These are phyloP conservation scores for Parochlus steinenii DNA, from an alignment of 2,888 invertebrate genomes.

Conservation along the genomic window DNA sequence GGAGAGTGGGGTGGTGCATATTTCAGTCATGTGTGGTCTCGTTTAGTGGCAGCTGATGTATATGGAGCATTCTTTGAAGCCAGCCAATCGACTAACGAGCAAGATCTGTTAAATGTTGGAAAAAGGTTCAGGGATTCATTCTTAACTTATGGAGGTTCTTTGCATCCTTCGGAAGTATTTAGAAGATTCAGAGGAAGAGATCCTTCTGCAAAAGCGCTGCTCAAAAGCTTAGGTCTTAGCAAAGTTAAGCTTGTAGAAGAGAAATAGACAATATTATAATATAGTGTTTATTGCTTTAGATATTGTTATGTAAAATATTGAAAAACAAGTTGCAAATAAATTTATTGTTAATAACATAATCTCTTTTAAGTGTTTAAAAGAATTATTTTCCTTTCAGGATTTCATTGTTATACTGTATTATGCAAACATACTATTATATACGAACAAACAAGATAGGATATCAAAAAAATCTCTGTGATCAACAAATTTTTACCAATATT, in stretches of 20 bases:
- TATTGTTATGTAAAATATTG: no score
- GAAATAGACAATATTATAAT: no score
- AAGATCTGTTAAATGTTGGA: slow-evolving; percentile 40
- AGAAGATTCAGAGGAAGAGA: slow-evolving; percentile 82
- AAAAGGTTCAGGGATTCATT: slow-evolving; percentile 66
- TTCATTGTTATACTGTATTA: no score
- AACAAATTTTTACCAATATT: no score
- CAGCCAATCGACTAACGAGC: slow-evolving; percentile 35
- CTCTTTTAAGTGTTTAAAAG: no score
- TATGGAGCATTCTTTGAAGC: slow-evolving; percentile 61
- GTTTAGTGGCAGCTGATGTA: slow-evolving; percentile 79
- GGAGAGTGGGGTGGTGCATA: slow-evolving; percentile 76
- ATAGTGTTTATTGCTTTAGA: no score
- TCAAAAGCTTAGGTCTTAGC: slow-evolving; percentile 30
- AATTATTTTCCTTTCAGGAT: no score
- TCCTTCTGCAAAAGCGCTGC: slow-evolving; percentile 67
- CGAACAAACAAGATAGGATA: no score
- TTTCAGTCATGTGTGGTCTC: slow-evolving; percentile 72
- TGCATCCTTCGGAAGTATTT: slow-evolving; percentile 71
- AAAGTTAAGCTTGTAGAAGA: slow-evolving; percentile 1
- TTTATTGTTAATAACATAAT: no score
- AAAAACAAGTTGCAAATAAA: no score
- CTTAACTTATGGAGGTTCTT: slow-evolving; percentile 65
- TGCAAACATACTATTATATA: no score
- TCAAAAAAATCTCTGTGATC: no score